phyloP scores from a whole-genome alignment of 2,888 invertebrate genomes.

The Coenonympha glycerion region DNA sequence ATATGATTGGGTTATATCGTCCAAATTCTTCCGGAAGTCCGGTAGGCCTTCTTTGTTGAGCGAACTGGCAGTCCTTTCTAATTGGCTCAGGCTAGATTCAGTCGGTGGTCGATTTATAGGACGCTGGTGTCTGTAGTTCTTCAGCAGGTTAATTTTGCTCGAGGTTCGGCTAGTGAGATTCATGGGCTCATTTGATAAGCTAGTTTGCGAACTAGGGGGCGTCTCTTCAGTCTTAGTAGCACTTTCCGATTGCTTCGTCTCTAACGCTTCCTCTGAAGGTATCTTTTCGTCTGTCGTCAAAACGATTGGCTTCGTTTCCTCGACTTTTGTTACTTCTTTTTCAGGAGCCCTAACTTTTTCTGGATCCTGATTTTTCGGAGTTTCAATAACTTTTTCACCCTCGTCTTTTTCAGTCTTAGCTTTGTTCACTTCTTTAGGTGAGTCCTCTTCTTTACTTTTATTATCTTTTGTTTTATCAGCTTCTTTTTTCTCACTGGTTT shows the following conservation, averaged over 20 bases:
- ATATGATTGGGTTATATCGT: slow-evolving; percentile 71
- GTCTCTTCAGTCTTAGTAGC: slow-evolving; percentile 35
- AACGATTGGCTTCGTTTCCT: slow-evolving; percentile 39
- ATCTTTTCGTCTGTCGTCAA: slow-evolving; percentile 66
- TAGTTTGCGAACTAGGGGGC: slow-evolving; percentile 25
- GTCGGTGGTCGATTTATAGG: slow-evolving; percentile 48
- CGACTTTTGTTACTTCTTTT: slow-evolving; percentile 9
- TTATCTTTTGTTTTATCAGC: slow-evolving; percentile 1
- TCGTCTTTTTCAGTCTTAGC: slow-evolving; percentile 9
- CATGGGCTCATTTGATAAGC: slow-evolving; percentile 32
- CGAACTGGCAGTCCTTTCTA: slow-evolving; percentile 64
- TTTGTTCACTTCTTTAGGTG: slow-evolving; percentile 10
- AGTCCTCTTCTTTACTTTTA: slow-evolving; percentile 2
- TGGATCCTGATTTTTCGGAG: slow-evolving; percentile 1
- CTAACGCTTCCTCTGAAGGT: slow-evolving; percentile 59
- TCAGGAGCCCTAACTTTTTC: slow-evolving; percentile 20
- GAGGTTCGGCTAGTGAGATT: slow-evolving; percentile 44
- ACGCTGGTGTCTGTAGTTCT: slow-evolving; percentile 70
- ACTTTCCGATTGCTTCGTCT: slow-evolving; percentile 44
- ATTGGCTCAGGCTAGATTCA: slow-evolving; percentile 63
- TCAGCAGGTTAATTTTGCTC: slow-evolving; percentile 63
- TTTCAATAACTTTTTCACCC: neutral
- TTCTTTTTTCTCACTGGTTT: neutral
- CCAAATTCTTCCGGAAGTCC: slow-evolving; percentile 66
- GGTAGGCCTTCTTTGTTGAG: slow-evolving; percentile 65